These are phyloP conservation scores for Gonioctena quinquepunctata DNA, from an alignment of 1,140 invertebrate genomes.

Conservation along the genomic window DNA sequence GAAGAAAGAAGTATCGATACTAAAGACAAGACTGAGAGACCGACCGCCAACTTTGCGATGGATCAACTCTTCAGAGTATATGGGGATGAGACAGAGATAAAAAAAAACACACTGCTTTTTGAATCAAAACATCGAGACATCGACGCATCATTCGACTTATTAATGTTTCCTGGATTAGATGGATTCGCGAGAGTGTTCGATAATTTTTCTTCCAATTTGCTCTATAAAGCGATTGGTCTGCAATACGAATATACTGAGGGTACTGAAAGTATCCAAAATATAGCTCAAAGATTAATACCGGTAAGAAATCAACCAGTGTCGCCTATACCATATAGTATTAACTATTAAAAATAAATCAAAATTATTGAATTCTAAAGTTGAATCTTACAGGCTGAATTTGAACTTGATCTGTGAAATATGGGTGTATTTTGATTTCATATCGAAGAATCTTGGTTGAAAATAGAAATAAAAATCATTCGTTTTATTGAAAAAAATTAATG, in stretches of 20 bases:
- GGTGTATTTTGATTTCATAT: too few relatives aligned
- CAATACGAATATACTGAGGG: conserved; percentile 60
- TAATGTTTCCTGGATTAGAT: conserved; percentile 83
- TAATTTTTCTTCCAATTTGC: conserved; percentile 62
- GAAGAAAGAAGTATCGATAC: neutral
- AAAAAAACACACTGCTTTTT: neutral
- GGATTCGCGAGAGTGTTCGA: conserved; percentile 67
- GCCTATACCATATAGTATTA: too few relatives aligned
- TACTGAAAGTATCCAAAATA: conserved; percentile 47
- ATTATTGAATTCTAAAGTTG: too few relatives aligned
- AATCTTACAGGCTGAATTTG: too few relatives aligned
- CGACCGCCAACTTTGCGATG: neutral
- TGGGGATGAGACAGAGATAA: neutral
- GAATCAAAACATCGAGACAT: too few relatives aligned
- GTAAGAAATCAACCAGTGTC: too few relatives aligned
- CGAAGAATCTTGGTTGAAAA: too few relatives aligned
- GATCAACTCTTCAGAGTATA: conserved; percentile 1
- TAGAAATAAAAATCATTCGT: too few relatives aligned
- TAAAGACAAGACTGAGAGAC: neutral
- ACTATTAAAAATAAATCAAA: too few relatives aligned
- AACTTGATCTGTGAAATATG: too few relatives aligned
- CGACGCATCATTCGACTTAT: conserved; percentile 56
- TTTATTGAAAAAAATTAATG: too few relatives aligned
- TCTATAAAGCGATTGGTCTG: conserved; percentile 67
- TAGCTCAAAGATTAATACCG: conserved; percentile 53